Evolutionary conservation across 2,888 invertebrate species (phyloP).

Genomic region (Hypomecis atomaria): DNA sequence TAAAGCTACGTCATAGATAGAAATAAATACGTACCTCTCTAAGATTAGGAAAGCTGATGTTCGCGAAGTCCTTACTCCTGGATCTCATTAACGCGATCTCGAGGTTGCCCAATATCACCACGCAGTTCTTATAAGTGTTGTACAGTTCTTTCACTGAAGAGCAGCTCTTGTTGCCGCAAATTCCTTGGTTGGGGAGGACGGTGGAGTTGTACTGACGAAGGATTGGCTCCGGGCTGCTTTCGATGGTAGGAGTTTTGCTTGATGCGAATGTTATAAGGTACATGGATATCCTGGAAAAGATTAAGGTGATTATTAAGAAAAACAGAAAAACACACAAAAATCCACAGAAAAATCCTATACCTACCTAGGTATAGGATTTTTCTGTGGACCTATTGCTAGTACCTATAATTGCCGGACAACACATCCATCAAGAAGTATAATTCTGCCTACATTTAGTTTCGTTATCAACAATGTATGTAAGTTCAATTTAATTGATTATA

Average conservation of each 20-base stretch:
- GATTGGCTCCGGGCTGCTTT: conserved; percentile 1
- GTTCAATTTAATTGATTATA: no score
- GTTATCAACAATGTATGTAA: no score
- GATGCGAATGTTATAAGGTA: conserved; percentile 22
- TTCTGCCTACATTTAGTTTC: no score
- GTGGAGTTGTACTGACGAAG: conserved; percentile 29
- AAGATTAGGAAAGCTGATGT: conserved; percentile 88
- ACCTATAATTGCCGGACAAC: no score
- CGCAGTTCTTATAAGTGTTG: conserved; percentile 58
- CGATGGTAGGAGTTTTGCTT: background rate
- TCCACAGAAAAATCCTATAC: no score
- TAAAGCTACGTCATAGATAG: no score
- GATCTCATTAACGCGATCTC: conserved; percentile 87
- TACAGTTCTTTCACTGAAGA: conserved; percentile 43
- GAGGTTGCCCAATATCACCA: conserved; percentile 91
- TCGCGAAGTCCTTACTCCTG: conserved; percentile 69
- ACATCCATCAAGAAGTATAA: no score
- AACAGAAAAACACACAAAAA: no score
- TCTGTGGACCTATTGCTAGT: no score
- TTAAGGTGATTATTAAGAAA: no score
- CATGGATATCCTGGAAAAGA: conserved; percentile 27
- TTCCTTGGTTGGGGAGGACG: conserved; percentile 44
- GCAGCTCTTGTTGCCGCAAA: conserved; percentile 54
- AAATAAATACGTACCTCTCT: conserved; percentile 81
- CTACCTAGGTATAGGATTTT: no score